Conservation (phyloP, 2,888 invertebrate genomes). For the Lobophora halterata region DNA sequence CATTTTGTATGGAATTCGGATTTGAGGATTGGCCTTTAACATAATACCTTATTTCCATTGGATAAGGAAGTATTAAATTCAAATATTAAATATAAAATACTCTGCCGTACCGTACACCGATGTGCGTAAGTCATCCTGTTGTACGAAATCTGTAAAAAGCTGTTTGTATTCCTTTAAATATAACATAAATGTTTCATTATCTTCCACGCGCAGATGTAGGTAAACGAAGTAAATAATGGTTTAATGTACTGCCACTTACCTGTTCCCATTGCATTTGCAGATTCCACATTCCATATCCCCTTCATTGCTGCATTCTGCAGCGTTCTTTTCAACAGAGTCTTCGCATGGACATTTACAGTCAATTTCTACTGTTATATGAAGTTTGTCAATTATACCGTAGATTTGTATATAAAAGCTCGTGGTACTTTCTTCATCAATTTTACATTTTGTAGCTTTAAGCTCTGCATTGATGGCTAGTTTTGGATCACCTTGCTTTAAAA, state of each 20-base stretch:
- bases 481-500: constrained; percentile 10
- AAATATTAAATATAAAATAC: too few species aligned
- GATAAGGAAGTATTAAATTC: too few species aligned
- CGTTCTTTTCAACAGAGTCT: constrained; percentile 48
- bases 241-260: constrained; percentile 50
- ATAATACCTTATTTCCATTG: too few species aligned
- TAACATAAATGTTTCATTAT: background rate
- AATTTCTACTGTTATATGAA: constrained; percentile 84
- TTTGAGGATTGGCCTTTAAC: too few species aligned
- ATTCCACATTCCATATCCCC: constrained; percentile 83
- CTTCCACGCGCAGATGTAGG: too few species aligned
- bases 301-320: constrained; percentile 48
- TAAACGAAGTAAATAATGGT: too few species aligned
- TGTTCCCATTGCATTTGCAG: constrained; percentile 77
- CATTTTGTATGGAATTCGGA: too few species aligned
- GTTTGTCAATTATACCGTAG: constrained; percentile 83
- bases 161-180: too few species aligned
- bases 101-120: too few species aligned
- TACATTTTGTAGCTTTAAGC: constrained; percentile 44
- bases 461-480: constrained; percentile 39
- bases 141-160: too few species aligned
- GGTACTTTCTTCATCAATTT: constrained; percentile 19
- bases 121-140: too few species aligned
- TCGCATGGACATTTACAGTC: constrained; percentile 90
- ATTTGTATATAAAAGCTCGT: constrained; percentile 57